phyloP scores from a whole-genome alignment of 53 echinoderm and acorn worm genomes.

The Crossaster papposus region DNA sequence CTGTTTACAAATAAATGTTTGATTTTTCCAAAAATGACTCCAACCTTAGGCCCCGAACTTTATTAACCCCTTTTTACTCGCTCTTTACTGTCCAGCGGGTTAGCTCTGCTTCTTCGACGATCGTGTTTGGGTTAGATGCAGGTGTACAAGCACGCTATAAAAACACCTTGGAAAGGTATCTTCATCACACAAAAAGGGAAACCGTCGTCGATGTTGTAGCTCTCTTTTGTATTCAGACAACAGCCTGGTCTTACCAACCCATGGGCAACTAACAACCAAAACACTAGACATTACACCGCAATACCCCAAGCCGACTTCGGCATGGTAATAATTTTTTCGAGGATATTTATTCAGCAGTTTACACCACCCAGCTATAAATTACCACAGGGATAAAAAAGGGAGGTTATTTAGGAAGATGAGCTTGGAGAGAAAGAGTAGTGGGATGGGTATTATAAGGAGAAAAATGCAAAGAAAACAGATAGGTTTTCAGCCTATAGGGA shows the following conservation, averaged over 20 bases:
- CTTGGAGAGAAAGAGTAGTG: not conserved
- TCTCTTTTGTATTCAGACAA: slow-evolving; percentile 19
- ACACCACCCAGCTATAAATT: slow-evolving; percentile 35
- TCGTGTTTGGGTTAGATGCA: not conserved
- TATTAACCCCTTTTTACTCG: no score
- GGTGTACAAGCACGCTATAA: not conserved
- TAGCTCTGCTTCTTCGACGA: not conserved
- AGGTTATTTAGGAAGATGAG: not conserved
- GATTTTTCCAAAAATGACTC: no score
- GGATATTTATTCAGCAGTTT: slow-evolving; percentile 48
- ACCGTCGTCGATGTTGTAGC: not conserved
- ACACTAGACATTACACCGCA: not conserved
- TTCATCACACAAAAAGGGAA: slow-evolving; percentile 21
- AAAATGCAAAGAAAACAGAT: not conserved
- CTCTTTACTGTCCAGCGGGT: not conserved
- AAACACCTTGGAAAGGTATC: not conserved
- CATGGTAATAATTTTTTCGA: not conserved
- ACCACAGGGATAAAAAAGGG: slow-evolving; percentile 4
- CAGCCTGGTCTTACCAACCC: slow-evolving; percentile 12
- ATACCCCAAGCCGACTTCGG: not conserved
- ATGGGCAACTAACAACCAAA: slow-evolving; percentile 10
- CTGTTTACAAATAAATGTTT: no score
- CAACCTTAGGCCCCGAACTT: no score
- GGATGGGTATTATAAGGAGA: not conserved
- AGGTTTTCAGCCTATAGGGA: no score